phyloP scores from a whole-genome alignment of 2,797 vertebrate species.

The Pantherophis vulpinus region DNA sequence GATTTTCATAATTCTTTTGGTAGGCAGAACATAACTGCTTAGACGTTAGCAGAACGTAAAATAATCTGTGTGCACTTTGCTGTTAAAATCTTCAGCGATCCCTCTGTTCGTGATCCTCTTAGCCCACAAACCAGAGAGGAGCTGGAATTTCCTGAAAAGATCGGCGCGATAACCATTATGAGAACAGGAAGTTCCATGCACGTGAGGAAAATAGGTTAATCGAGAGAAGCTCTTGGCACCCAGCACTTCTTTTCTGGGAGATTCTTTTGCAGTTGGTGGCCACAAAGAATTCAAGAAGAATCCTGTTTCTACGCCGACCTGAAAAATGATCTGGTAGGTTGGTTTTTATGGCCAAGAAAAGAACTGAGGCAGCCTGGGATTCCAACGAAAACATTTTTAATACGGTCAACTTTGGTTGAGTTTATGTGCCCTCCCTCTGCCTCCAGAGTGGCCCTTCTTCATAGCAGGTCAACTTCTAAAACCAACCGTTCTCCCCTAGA shows the following conservation, averaged over 20 bases:
- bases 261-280: neutral
- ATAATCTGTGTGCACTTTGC: neutral
- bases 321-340: neutral
- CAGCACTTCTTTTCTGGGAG: neutral
- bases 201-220: neutral
- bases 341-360: neutral
- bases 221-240: neutral
- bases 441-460: neutral
- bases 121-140: neutral
- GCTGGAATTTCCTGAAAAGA: constrained; percentile 12
- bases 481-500: no score
- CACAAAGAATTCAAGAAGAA: neutral
- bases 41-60: neutral
- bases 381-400: neutral
- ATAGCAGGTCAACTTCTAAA: neutral
- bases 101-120: neutral
- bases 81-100: neutral
- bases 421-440: neutral
- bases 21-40: neutral
- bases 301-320: neutral
- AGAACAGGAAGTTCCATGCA: neutral
- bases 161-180: neutral
- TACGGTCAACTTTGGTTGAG: fast-evolving
- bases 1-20: neutral
- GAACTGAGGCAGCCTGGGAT: neutral